phyloP scores from a whole-genome alignment of 2,113 vertebrate genomes.

The Platycercus adscitus region DNA sequence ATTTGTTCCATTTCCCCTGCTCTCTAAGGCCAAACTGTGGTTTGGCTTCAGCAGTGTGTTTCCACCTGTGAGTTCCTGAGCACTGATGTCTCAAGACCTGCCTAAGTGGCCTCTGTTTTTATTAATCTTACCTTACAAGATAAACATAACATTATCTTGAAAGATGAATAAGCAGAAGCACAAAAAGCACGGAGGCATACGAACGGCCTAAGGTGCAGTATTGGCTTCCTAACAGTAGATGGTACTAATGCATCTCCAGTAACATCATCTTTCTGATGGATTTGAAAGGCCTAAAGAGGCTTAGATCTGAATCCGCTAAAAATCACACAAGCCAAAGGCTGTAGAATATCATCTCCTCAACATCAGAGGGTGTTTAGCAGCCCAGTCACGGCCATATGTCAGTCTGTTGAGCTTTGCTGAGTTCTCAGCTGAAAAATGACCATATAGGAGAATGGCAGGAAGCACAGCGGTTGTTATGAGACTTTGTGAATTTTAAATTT shows the following conservation, averaged over 20 bases:
- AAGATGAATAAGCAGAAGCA: not conserved
- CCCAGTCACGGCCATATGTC: conserved; percentile 21
- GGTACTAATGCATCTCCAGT: not conserved
- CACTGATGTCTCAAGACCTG: not conserved
- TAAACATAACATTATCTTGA: not conserved
- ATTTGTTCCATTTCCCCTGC: not conserved
- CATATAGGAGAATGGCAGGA: conserved; percentile 23
- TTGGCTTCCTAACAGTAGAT: not conserved
- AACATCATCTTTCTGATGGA: not conserved
- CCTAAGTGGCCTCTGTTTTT: not conserved
- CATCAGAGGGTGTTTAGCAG: conserved; percentile 3
- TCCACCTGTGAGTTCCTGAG: not conserved
- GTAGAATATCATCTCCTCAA: not conserved
- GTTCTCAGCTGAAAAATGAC: conserved; percentile 45
- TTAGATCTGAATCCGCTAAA: not conserved
- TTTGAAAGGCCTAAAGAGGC: not conserved
- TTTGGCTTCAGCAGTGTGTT: not conserved
- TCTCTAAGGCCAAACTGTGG: not conserved
- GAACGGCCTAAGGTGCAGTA: not conserved
- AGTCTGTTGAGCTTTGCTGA: conserved; percentile 14
- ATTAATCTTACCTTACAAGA: not conserved
- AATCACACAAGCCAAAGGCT: not conserved
- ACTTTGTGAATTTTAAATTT: conserved; percentile 72
- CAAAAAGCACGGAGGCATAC: accelerated
- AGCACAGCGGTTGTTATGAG: not conserved